Conservation (phyloP, 2,113 vertebrate genomes). For the Lanius collurio region DNA sequence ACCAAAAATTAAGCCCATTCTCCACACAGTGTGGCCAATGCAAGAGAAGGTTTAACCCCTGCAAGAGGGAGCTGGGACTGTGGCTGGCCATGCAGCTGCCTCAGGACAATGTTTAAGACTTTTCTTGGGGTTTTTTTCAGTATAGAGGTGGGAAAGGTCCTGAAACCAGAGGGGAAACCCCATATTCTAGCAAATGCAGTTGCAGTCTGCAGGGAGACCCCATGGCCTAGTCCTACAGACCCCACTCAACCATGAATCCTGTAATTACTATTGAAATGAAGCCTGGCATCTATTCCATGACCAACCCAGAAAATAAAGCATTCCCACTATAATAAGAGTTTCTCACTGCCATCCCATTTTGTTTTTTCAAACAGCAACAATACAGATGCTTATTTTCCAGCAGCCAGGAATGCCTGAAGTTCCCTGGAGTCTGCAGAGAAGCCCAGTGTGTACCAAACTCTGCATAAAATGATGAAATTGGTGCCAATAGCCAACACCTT, state of each 20-base stretch:
- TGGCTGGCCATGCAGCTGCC: accelerated
- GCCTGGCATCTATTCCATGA: neutral
- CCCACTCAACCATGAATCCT: neutral
- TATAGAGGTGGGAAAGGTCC: neutral
- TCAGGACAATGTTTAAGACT: neutral
- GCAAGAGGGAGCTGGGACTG: accelerated
- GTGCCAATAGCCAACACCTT: neutral
- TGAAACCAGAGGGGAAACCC: neutral
- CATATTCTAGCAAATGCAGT: neutral
- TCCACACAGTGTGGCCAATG: neutral
- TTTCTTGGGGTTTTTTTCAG: neutral
- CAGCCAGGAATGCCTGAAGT: neutral
- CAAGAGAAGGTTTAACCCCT: neutral
- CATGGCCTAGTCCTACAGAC: neutral
- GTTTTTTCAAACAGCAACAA: neutral
- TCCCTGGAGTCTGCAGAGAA: neutral
- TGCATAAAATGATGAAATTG: neutral
- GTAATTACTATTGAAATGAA: neutral
- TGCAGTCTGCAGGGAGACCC: neutral
- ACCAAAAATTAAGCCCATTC: neutral
- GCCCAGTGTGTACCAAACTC: neutral
- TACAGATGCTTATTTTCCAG: neutral
- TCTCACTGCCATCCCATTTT: neutral
- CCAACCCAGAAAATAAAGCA: neutral
- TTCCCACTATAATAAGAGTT: neutral